phyloP scores from a whole-genome alignment of 2,888 invertebrate genomes.

The Anagyrus pseudococci region DNA sequence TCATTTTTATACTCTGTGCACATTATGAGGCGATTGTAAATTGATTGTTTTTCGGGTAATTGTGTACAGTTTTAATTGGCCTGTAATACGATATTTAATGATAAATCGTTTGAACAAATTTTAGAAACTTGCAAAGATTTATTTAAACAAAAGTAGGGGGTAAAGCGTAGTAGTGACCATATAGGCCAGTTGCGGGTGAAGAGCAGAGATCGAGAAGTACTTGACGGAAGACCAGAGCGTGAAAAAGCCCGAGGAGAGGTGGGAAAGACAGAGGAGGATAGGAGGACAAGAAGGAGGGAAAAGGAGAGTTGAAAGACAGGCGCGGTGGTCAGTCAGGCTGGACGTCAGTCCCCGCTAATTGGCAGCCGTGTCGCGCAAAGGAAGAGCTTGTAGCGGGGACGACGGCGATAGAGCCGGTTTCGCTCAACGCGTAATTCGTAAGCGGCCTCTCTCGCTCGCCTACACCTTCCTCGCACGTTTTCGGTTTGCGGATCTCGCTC shows the following conservation, averaged over 20 bases:
- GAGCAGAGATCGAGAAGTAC: no score
- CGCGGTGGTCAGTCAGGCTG: constrained; percentile 58
- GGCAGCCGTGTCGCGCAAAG: constrained; percentile 60
- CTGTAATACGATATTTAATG: no score
- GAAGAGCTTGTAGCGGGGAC: neutral
- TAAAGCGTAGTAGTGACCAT: no score
- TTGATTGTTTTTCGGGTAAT: no score
- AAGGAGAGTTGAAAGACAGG: neutral
- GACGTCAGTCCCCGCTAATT: constrained; percentile 60
- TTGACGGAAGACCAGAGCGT: no score
- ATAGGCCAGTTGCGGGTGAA: no score
- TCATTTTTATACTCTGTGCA: no score
- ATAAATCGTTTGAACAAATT: no score
- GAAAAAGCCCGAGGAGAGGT: neutral
- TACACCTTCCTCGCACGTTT: constrained; percentile 5
- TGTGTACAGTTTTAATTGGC: no score
- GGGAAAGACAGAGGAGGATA: neutral
- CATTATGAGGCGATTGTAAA: no score
- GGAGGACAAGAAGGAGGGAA: constrained; percentile 11
- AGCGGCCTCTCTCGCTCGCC: constrained; percentile 51
- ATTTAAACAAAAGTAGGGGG: no score
- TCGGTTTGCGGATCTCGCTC: neutral
- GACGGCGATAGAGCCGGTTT: constrained; percentile 54
- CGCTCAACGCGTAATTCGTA: constrained; percentile 59
- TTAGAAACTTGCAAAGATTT: no score